phyloP scores from a whole-genome alignment of 2,888 invertebrate genomes.

The Eumerus sabulonum region DNA sequence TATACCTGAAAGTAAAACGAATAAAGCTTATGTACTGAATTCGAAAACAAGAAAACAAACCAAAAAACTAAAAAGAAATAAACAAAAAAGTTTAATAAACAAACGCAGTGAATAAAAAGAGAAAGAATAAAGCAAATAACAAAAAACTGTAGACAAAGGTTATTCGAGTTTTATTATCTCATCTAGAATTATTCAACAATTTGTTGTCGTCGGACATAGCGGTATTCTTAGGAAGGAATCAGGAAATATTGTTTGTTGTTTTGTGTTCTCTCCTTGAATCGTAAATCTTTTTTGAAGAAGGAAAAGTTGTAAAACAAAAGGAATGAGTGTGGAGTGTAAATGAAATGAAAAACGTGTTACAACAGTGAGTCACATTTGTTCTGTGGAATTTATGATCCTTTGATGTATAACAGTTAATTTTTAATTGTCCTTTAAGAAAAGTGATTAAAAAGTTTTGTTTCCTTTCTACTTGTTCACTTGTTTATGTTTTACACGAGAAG shows the following conservation, averaged over 20 bases:
- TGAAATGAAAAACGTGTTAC: conserved; percentile 55
- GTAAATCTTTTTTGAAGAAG: conserved; percentile 18
- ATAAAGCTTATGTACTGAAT: conserved; percentile 60
- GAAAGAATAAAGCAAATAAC: too few species aligned
- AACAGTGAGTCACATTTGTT: not conserved
- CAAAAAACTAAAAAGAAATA: conserved; percentile 4
- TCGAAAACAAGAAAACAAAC: conserved; percentile 38
- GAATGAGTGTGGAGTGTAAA: conserved; percentile 40
- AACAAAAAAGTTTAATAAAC: conserved; percentile 13
- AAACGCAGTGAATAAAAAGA: too few species aligned
- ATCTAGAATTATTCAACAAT: conserved; percentile 5
- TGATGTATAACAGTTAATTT: conserved; percentile 66
- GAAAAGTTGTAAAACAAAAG: conserved; percentile 32
- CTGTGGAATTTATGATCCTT: conserved; percentile 58
- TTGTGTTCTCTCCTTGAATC: conserved; percentile 7
- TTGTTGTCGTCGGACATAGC: conserved; percentile 24
- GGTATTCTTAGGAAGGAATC: conserved; percentile 20
- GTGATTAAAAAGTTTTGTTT: conserved; percentile 58
- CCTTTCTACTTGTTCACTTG: conserved; percentile 11
- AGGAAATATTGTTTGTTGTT: conserved; percentile 2
- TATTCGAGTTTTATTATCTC: conserved; percentile 3
- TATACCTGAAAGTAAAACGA: conserved; percentile 33
- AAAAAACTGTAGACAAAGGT: too few species aligned
- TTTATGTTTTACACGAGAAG: conserved; percentile 3
- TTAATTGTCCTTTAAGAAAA: conserved; percentile 64